Percentiles rank a stretch among this genome's conserved stretches.
phyloP scores from a whole-genome alignment of 1,140 invertebrate species.

The Papilio dardanus region DNA sequence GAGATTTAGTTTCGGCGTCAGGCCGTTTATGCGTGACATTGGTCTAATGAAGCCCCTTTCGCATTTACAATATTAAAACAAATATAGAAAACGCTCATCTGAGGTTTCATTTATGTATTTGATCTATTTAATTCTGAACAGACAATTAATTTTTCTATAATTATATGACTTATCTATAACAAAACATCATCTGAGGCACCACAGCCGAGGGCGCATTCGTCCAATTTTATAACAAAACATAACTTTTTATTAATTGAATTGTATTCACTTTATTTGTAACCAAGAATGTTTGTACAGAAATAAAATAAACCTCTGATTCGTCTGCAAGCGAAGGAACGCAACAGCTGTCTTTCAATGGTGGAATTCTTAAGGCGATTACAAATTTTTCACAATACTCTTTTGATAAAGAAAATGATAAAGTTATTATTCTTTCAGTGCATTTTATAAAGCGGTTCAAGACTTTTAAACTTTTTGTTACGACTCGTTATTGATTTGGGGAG shows the following conservation, averaged over 20 bases:
- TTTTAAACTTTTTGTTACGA: slow-evolving; percentile 45
- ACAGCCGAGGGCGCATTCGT: too few species aligned
- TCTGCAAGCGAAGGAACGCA: slow-evolving; percentile 55
- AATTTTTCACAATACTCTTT: slow-evolving; percentile 67
- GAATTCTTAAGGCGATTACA: slow-evolving; percentile 80
- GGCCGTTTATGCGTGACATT: too few species aligned
- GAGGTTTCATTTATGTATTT: too few species aligned
- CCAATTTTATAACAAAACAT: too few species aligned
- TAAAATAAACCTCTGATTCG: slow-evolving; percentile 56
- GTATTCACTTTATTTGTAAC: slow-evolving; percentile 14
- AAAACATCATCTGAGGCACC: too few species aligned
- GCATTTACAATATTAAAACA: too few species aligned
- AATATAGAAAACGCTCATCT: too few species aligned
- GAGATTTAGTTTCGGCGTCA: too few species aligned
- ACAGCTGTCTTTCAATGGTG: slow-evolving; percentile 75
- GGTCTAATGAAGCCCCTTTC: too few species aligned
- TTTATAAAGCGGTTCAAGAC: slow-evolving; percentile 54
- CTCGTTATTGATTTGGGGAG: slow-evolving; percentile 21
- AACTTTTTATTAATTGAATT: not conserved
- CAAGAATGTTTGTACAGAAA: not conserved
- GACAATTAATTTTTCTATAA: too few species aligned
- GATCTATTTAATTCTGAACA: too few species aligned
- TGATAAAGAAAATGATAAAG: slow-evolving; percentile 78
- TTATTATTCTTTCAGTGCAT: slow-evolving; percentile 72
- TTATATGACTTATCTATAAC: too few species aligned